Base-by-base conservation (phyloP, 2,113 vertebrate genomes). In the Myanophis thanlyinensis region DNA sequence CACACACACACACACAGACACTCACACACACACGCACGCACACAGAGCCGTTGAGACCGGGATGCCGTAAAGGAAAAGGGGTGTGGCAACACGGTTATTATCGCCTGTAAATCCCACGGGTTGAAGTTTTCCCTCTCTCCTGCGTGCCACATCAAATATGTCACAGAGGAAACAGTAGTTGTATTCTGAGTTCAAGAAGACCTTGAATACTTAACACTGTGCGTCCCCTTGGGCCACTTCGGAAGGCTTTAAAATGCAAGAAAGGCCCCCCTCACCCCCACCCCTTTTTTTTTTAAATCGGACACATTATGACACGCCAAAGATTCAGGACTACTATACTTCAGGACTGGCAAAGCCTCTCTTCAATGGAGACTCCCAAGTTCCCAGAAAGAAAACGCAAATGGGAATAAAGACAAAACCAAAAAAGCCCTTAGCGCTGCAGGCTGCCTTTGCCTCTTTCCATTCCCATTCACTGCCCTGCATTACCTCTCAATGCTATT, bases 31-130 rank as follows among this genome's bases (percentile, higher is more conserved):
- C 1, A 62, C 59, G 27, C 54, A 54, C 18, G 23, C 25, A 59
- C 88, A 54, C 93, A 96, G 94, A 91, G 93, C 2, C 25, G 89
- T 13, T 23, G 93, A 87, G n/a, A 85, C 80, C 46, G 88, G 92
- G 91, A n/a, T 54, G 90, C 3, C 84, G 35, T 7, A 92, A 93
- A 94, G 95, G 95, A 95, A 95, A 93, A 89, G 90, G 54, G 27
- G 49, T 92, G n/a, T 95, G 89, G 91, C 88, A 94, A 85, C 1
- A 3, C 18, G 73, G n/a, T 23, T 35, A 49, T 49, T 85, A n/a
- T n/a, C n/a, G 80, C 92, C 91, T 56, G 96, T 94, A 12, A 40
- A 47, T 87, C 87, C 89, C 40, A 13, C 10, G 40, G 11, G 4
- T 62, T 1, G 47, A 93, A 85, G 88, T 93, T 93, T 49, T 47